Percentiles rank a stretch among this genome's conserved stretches.
These are phyloP conservation scores for Urocynchramus pylzowi DNA, from an alignment of 2,113 vertebrate genomes.

Conservation along the genomic window DNA sequence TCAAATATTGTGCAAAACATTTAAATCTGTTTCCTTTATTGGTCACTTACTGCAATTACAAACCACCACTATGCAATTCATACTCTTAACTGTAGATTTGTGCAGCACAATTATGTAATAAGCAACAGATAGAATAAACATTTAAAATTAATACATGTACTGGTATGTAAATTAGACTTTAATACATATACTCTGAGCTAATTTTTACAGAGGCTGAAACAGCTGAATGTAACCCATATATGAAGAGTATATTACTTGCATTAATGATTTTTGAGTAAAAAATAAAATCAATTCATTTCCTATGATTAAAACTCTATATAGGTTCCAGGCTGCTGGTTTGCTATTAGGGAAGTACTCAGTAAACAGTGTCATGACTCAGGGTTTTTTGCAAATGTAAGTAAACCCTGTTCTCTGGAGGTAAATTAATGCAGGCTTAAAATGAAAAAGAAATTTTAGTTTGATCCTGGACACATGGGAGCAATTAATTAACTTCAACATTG, in stretches of 20 bases:
- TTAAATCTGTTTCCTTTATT: neutral
- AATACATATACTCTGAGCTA: neutral
- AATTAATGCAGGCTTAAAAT: neutral
- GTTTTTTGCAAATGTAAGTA: neutral
- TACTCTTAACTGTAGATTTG: neutral
- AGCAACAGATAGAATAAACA: neutral
- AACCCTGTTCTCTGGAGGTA: neutral
- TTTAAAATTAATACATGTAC: neutral
- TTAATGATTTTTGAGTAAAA: neutral
- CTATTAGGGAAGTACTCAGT: neutral
- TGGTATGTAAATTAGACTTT: neutral
- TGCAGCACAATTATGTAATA: neutral
- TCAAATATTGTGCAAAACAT: neutral
- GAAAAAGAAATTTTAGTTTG: neutral
- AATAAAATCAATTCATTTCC: neutral
- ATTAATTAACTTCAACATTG: neutral
- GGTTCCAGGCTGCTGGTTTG: neutral
- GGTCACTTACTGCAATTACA: neutral
- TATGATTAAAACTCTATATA: neutral
- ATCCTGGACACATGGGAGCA: neutral
- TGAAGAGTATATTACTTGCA: neutral
- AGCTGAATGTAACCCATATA: neutral
- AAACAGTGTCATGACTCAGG: neutral
- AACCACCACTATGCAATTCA: neutral
- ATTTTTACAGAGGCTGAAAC: neutral